Evolutionary conservation across 2,113 vertebrate genomes (phyloP).

Genomic region (Alaudala cheleensis): DNA sequence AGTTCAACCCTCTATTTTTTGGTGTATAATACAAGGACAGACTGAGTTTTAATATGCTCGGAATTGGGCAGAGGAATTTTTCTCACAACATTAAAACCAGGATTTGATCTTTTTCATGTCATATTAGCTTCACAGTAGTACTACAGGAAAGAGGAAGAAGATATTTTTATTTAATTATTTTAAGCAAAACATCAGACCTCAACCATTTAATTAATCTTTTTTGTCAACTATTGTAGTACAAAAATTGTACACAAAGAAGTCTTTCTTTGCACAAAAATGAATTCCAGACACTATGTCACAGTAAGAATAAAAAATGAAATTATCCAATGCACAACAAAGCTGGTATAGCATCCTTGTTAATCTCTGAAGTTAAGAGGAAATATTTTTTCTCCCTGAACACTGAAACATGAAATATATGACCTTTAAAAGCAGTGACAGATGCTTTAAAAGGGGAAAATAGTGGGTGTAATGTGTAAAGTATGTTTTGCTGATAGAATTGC

Average conservation of each 20-base stretch:
- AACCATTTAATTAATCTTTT: not conserved
- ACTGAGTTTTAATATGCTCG: not conserved
- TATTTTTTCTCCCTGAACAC: not conserved
- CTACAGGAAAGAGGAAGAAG: not conserved
- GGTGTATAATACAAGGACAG: not conserved
- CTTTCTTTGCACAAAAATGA: not conserved
- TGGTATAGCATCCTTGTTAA: not conserved
- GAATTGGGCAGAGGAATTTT: not conserved
- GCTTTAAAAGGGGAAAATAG: slow-evolving; percentile 10
- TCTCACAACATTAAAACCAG: not conserved
- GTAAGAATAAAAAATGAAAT: slow-evolving; percentile 7
- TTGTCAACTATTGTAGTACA: not conserved
- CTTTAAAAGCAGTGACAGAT: slow-evolving; percentile 52
- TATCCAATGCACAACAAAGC: not conserved
- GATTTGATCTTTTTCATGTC: not conserved
- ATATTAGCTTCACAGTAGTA: not conserved
- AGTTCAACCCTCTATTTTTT: not conserved
- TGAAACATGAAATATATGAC: slow-evolving; percentile 34
- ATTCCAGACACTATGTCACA: not conserved
- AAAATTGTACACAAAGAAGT: not conserved
- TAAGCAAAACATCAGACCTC: not conserved
- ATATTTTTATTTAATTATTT: not conserved
- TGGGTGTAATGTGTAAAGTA: not conserved
- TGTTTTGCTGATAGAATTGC: slow-evolving; percentile 43
- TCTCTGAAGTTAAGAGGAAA: not conserved